Conservation (phyloP, 2,888 invertebrate species). For the Tholera decimalis region DNA sequence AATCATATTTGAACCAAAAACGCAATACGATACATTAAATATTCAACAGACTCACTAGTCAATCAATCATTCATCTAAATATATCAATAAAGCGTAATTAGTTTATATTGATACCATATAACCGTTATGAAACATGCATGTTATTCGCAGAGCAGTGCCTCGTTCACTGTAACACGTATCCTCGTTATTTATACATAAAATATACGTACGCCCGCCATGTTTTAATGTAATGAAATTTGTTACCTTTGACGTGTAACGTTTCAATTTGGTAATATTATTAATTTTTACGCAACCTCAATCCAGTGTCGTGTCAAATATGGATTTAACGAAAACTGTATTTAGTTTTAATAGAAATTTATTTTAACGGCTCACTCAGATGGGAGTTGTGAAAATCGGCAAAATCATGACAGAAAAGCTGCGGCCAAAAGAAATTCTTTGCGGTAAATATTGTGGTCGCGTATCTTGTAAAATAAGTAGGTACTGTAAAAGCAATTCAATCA, state of each 20-base stretch:
- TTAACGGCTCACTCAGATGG: constrained; percentile 6
- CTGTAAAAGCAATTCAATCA: constrained; percentile 42
- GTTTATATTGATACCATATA: constrained; percentile 33
- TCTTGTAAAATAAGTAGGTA: constrained; percentile 9
- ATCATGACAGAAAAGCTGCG: constrained; percentile 1
- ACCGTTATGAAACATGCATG: constrained; percentile 33
- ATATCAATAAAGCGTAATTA: constrained; percentile 29
- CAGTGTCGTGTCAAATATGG: background rate
- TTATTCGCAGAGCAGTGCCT: constrained; percentile 30
- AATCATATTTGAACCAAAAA: background rate
- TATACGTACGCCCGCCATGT: constrained; percentile 35
- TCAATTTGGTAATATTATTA: constrained; percentile 45
- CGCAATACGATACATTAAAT: constrained; percentile 9
- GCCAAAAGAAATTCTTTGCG: constrained; percentile 15
- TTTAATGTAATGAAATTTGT: constrained; percentile 56
- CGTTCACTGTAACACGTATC: constrained; percentile 24
- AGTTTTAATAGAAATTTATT: constrained; percentile 11
- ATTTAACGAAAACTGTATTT: constrained; percentile 27
- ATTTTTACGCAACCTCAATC: constrained; percentile 33
- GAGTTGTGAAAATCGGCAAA: constrained; percentile 8
- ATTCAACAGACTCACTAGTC: constrained; percentile 16
- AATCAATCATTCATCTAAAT: constrained; percentile 31
- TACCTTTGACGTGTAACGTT: constrained; percentile 49
- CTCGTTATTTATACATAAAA: constrained; percentile 53
- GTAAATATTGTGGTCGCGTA: constrained; percentile 21